phyloP scores from a whole-genome alignment of 2,113 vertebrate species.

The Dromaius novaehollandiae region DNA sequence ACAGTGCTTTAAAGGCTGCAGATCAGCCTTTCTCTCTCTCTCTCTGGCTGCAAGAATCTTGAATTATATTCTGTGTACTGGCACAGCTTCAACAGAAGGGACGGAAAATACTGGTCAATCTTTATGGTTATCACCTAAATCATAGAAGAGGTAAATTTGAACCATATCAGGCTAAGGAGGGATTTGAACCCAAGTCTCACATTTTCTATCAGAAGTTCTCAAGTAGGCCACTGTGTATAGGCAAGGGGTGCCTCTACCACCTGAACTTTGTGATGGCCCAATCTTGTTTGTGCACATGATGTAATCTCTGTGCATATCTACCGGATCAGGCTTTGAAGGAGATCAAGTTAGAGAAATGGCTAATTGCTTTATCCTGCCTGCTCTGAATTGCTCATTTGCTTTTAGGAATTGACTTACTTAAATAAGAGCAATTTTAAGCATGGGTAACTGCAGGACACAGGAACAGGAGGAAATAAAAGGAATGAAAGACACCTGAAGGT shows the following conservation, averaged over 20 bases:
- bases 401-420: not conserved
- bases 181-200: not conserved
- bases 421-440: not conserved
- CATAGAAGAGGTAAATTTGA: not conserved
- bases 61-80: not conserved
- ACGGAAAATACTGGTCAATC: not conserved
- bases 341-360: not conserved
- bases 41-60: not conserved
- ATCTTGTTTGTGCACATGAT: not conserved
- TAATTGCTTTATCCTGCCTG: not conserved
- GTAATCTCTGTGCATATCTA: not conserved
- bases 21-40: not conserved
- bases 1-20: not conserved
- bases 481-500: not conserved
- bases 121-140: not conserved
- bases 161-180: rapidly evolving
- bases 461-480: not conserved
- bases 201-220: not conserved
- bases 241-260: not conserved
- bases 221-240: not conserved
- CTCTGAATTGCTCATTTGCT: not conserved
- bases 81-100: not conserved
- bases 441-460: not conserved
- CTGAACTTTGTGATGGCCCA: not conserved
- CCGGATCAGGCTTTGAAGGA: not conserved